phyloP scores from a whole-genome alignment of 2,113 vertebrate genomes.

The Sitta europaea region DNA sequence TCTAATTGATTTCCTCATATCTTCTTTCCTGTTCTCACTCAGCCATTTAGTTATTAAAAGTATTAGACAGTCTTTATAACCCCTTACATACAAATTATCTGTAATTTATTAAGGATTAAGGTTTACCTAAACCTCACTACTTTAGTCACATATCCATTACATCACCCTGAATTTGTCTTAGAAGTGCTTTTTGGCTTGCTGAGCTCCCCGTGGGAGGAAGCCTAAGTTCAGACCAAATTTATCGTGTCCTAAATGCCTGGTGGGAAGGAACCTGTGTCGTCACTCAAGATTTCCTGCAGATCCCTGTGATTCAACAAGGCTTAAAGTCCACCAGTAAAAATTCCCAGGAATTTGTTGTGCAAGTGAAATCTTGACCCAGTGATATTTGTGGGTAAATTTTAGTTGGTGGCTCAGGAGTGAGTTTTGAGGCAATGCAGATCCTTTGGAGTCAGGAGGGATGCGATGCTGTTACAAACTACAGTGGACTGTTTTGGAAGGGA shows the following conservation, averaged over 20 bases:
- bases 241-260: background rate
- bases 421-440: background rate
- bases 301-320: background rate
- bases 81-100: background rate
- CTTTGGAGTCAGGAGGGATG: background rate
- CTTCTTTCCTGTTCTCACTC: background rate
- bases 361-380: background rate
- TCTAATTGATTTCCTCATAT: background rate
- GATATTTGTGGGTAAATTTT: background rate
- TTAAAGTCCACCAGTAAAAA: background rate
- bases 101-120: conserved; percentile 30
- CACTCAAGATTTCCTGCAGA: background rate
- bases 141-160: conserved; percentile 2
- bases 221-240: conserved; percentile 18
- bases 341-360: background rate
- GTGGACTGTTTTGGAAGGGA: background rate
- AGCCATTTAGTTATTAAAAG: background rate
- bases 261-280: background rate
- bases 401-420: background rate
- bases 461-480: rapidly evolving
- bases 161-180: background rate
- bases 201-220: background rate
- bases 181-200: background rate
- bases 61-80: background rate
- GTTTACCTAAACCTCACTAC: background rate